A percentile compares a stretch with the other conserved stretches of the same genome.
These are phyloP conservation scores for Vombatus ursinus DNA, from an alignment of 2,113 vertebrate genomes.

Conservation along the genomic window DNA sequence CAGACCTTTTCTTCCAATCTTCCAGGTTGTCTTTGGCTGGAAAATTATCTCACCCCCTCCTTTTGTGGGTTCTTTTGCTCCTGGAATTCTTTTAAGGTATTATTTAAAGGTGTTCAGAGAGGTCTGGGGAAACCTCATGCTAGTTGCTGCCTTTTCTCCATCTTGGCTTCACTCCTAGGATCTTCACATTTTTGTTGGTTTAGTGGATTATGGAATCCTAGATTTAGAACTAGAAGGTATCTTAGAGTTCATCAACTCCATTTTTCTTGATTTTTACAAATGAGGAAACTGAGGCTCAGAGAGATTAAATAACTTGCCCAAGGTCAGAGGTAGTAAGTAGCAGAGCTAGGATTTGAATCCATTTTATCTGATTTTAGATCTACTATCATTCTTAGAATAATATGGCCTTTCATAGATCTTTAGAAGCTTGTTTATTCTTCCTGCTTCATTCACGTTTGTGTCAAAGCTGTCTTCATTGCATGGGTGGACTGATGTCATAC, in stretches of 20 bases:
- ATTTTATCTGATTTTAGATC: neutral
- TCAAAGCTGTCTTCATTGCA: neutral
- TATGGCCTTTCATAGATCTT: neutral
- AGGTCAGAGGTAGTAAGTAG: neutral
- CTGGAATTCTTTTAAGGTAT: too few species aligned
- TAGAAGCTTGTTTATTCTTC: neutral
- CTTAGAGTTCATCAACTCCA: neutral
- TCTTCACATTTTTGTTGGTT: neutral
- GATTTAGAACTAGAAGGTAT: neutral
- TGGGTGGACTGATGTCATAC: neutral
- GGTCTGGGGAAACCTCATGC: too few species aligned
- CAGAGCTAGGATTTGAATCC: neutral
- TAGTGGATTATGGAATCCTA: neutral
- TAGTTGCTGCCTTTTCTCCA: too few species aligned
- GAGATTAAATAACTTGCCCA: neutral
- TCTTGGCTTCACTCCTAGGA: too few species aligned
- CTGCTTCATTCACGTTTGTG: neutral
- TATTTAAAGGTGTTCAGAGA: too few species aligned
- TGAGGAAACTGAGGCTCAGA: neutral
- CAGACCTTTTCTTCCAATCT: too few species aligned
- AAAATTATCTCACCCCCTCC: too few species aligned
- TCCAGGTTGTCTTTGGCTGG: too few species aligned
- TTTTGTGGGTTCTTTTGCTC: too few species aligned
- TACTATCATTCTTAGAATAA: neutral
- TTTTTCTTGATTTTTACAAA: neutral